A percentile compares a stretch with the other conserved stretches of the same genome.
Evolutionary conservation across 2,888 invertebrate species (phyloP).

Genomic region (Loripinus fragilis): DNA sequence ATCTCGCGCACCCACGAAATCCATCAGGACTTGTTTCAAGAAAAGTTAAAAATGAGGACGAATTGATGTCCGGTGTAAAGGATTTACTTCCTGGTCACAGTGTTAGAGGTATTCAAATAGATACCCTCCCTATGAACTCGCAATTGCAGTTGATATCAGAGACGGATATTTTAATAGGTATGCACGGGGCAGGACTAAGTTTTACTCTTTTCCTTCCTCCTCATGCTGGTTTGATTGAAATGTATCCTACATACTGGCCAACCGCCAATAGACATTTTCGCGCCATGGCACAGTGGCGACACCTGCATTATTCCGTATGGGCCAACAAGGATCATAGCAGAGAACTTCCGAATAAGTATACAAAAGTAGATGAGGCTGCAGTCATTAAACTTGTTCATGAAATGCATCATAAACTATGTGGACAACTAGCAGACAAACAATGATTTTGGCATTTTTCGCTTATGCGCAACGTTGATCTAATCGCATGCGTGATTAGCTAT

Average conservation of each 20-base stretch:
- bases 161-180: slow-evolving; percentile 80
- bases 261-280: slow-evolving; percentile 73
- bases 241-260: slow-evolving; percentile 75
- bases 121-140: slow-evolving; percentile 71
- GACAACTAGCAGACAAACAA: slow-evolving; percentile 6
- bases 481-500: no score
- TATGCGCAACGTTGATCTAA: no score
- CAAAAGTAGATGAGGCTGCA: slow-evolving; percentile 38
- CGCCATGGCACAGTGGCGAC: slow-evolving; percentile 63
- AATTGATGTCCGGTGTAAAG: slow-evolving; percentile 68
- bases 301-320: slow-evolving; percentile 40
- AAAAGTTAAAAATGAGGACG: slow-evolving; percentile 81
- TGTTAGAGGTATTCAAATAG: slow-evolving; percentile 76
- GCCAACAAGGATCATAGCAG: slow-evolving; percentile 27
- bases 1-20: slow-evolving; percentile 82
- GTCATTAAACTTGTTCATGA: slow-evolving; percentile 36
- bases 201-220: slow-evolving; percentile 80
- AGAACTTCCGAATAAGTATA: slow-evolving; percentile 38
- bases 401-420: slow-evolving; percentile 41
- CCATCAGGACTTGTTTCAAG: slow-evolving; percentile 77
- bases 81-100: slow-evolving; percentile 60
- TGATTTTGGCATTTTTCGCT: no score
- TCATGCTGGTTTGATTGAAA: slow-evolving; percentile 78
- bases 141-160: slow-evolving; percentile 74
- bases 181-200: slow-evolving; percentile 83